A percentile compares a stretch with the other conserved stretches of the same genome.
These are phyloP conservation scores for Parnassius glacialis DNA, from an alignment of 2,888 invertebrate genomes.

Conservation along the genomic window DNA sequence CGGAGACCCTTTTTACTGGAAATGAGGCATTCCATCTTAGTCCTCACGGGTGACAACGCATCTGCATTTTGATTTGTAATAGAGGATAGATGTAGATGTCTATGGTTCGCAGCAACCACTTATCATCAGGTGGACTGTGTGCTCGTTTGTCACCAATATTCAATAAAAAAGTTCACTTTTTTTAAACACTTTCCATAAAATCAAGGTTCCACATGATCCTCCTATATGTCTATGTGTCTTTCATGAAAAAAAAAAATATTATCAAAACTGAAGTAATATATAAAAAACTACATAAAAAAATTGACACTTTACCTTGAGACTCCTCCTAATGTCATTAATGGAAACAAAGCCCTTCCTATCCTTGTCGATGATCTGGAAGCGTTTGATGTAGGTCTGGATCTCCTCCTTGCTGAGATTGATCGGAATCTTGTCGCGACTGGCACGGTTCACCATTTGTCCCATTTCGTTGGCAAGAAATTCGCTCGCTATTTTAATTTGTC, in stretches of 20 bases:
- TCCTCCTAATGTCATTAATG: conserved; percentile 96
- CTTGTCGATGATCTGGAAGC: conserved; percentile 97
- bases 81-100: too few relatives aligned
- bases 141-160: too few relatives aligned
- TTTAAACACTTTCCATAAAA: too few relatives aligned
- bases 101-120: too few relatives aligned
- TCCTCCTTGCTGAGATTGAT: conserved; percentile 97
- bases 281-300: background rate
- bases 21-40: too few relatives aligned
- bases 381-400: conserved; percentile 94
- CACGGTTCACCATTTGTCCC: conserved; percentile 96
- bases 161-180: too few relatives aligned
- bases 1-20: too few relatives aligned
- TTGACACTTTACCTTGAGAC: conserved; percentile 90
- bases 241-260: background rate
- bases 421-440: conserved; percentile 92
- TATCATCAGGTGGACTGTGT: too few relatives aligned
- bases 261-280: background rate
- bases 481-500: conserved; percentile 89
- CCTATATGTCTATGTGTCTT: too few relatives aligned
- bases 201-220: too few relatives aligned
- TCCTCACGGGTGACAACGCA: too few relatives aligned
- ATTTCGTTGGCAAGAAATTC: conserved; percentile 96
- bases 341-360: conserved; percentile 99
- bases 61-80: too few relatives aligned